Percentiles rank a stretch among this genome's conserved stretches.
These are phyloP conservation scores for Megaceryle torquata DNA, from an alignment of 2,113 vertebrate genomes.

Conservation along the genomic window DNA sequence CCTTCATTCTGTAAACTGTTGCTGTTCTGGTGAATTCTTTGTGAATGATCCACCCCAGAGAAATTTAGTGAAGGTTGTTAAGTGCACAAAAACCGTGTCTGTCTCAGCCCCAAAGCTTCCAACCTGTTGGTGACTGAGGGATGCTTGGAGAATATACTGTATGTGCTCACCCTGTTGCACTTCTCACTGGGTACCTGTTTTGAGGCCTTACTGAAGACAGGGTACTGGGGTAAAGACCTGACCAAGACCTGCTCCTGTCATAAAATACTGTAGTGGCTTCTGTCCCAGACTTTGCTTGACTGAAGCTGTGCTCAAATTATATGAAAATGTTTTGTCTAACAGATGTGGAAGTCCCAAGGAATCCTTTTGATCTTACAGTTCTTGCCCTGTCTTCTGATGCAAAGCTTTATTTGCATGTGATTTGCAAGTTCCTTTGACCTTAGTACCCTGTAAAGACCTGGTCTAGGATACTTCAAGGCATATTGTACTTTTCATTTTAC, in stretches of 20 bases:
- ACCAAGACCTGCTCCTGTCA: background rate
- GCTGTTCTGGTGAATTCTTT: background rate
- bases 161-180: background rate
- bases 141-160: background rate
- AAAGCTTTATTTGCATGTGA: background rate
- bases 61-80: background rate
- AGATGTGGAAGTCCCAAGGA: background rate
- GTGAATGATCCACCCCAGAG: background rate
- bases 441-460: background rate
- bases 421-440: background rate
- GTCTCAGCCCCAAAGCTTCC: background rate
- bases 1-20: background rate
- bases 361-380: background rate
- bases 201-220: background rate
- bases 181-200: background rate
- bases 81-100: background rate
- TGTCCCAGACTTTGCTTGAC: background rate
- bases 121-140: rapidly evolving
- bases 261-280: background rate
- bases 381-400: background rate
- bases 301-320: background rate
- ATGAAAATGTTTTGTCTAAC: background rate
- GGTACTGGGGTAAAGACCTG: background rate
- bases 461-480: background rate
- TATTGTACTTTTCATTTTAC: background rate